These are phyloP conservation scores for Erinaceus europaeus DNA, from an alignment of 2,113 vertebrate species.

Conservation along the genomic window DNA sequence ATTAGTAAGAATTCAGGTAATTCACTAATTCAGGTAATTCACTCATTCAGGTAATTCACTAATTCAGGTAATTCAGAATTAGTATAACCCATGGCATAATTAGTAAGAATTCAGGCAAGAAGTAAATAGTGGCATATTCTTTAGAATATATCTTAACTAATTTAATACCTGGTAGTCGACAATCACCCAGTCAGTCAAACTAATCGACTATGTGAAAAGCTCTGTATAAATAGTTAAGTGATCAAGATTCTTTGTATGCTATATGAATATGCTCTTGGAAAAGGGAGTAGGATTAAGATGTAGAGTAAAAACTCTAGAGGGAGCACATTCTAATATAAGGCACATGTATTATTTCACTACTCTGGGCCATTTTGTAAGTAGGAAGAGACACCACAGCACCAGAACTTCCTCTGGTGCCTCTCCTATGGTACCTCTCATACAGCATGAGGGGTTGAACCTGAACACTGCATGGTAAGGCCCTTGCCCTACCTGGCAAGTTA, in stretches of 20 bases:
- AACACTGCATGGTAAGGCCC: too few relatives aligned
- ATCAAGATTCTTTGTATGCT: not conserved
- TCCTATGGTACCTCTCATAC: not conserved
- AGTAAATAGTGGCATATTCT: not conserved
- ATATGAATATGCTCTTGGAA: not conserved
- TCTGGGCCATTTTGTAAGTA: too few relatives aligned
- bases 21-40: too few relatives aligned
- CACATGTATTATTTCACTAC: too few relatives aligned
- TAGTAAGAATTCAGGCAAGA: slow-evolving; percentile 11
- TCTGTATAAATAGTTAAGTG: not conserved
- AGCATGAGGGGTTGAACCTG: too few relatives aligned
- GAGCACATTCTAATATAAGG: too few relatives aligned
- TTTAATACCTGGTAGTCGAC: slow-evolving; percentile 25
- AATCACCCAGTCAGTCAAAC: not conserved
- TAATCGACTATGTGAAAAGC: not conserved
- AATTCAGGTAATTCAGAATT: too few relatives aligned
- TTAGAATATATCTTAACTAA: not conserved
- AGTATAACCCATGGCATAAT: not conserved
- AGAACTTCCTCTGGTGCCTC: too few relatives aligned
- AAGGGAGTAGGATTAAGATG: not conserved
- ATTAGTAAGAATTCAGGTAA: too few relatives aligned
- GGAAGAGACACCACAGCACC: not conserved
- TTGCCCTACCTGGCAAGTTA: too few relatives aligned
- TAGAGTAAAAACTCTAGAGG: not conserved
- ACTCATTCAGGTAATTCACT: too few relatives aligned